Evolutionary conservation across 2,888 invertebrate species (phyloP).

Genomic region (Ochropleura plecta): DNA sequence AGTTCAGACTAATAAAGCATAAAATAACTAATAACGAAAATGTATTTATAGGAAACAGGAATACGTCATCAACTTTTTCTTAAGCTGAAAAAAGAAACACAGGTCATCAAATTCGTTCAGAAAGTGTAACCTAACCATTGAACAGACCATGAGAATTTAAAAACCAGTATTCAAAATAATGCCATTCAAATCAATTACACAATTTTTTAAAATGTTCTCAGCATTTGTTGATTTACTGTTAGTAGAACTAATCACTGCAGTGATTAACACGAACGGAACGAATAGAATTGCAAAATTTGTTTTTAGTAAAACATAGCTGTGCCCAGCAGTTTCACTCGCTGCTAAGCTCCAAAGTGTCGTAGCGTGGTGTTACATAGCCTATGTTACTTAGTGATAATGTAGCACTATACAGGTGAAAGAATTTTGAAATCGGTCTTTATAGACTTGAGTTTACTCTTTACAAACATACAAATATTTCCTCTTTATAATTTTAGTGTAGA

Average conservation of each 20-base stretch:
- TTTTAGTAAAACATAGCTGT: neutral
- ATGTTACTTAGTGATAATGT: no score
- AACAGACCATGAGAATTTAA: neutral
- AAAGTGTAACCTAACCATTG: conserved; percentile 2
- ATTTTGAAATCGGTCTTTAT: no score
- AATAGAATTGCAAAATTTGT: neutral
- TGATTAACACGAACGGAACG: neutral
- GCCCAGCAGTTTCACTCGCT: no score
- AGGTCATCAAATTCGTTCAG: neutral
- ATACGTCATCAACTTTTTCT: neutral
- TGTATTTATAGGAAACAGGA: conserved; percentile 1
- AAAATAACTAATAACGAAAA: neutral
- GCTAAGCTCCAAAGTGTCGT: no score
- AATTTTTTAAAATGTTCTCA: neutral
- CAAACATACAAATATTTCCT: no score
- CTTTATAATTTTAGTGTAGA: no score
- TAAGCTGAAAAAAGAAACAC: neutral
- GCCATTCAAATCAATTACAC: conserved; percentile 4
- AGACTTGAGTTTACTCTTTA: no score
- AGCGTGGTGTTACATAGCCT: no score
- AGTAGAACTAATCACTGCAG: neutral
- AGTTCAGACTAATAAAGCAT: conserved; percentile 10
- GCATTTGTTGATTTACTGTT: neutral
- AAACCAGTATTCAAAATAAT: conserved; percentile 4
- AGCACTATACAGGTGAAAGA: no score